Percentiles rank a stretch among this genome's conserved stretches.
Evolutionary conservation across 2,797 vertebrate genomes (phyloP).

Genomic region (Chiloscyllium punctatum): DNA sequence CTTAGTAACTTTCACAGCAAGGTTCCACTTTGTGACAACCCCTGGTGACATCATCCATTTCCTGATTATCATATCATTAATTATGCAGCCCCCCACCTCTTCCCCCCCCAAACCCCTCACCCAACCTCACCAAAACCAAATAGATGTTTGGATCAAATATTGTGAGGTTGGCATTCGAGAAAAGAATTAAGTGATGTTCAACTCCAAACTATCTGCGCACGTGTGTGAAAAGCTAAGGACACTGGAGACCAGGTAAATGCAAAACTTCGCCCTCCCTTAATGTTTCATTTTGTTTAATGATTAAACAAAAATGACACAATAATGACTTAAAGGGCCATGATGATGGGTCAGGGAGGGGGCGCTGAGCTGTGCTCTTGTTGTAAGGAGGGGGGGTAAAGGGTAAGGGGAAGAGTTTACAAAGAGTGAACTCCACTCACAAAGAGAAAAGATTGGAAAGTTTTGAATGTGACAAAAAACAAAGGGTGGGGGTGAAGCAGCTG

Average conservation of each 20-base stretch:
- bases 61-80: neutral
- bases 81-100: neutral
- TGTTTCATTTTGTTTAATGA: neutral
- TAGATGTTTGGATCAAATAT: neutral
- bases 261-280: neutral
- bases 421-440: neutral
- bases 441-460: neutral
- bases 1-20: too few species aligned
- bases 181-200: neutral
- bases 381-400: neutral
- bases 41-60: neutral
- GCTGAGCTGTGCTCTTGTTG: neutral
- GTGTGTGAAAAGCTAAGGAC: neutral
- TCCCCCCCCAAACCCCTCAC: too few species aligned
- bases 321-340: neutral
- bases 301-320: conserved; percentile 17
- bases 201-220: too few species aligned
- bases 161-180: neutral
- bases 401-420: neutral
- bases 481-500: neutral
- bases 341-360: neutral
- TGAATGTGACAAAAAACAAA: neutral
- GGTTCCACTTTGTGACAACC: neutral
- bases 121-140: too few species aligned
- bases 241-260: neutral